Evolutionary conservation across 2,888 invertebrate species (phyloP).

Genomic region (Xylota sylvarum): DNA sequence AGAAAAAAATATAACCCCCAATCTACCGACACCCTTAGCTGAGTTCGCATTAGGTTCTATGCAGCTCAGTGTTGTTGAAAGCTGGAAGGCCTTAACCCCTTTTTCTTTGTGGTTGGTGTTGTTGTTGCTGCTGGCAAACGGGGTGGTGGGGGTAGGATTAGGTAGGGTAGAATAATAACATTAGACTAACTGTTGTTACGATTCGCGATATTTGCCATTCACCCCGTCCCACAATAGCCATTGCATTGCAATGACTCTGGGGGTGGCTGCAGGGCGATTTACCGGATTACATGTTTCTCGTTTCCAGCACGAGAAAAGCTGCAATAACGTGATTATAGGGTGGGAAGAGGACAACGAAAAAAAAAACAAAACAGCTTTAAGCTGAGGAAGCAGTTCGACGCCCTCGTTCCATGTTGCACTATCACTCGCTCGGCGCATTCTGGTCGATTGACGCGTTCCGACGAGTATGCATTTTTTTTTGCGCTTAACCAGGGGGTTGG

Average conservation of each 20-base stretch:
- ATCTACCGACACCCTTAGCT: conserved; percentile 35
- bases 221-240: conserved; percentile 17
- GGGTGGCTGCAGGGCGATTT: conserved; percentile 38
- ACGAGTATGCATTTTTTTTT: conserved; percentile 16
- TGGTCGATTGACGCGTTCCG: conserved; percentile 29
- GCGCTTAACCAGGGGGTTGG: not conserved
- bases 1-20: conserved; percentile 9
- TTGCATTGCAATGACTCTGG: conserved; percentile 40
- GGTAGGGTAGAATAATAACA: conserved; percentile 46
- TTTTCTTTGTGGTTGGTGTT: conserved; percentile 20
- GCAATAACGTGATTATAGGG: conserved; percentile 60
- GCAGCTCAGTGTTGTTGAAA: conserved; percentile 21
- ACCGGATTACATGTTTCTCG: conserved; percentile 52
- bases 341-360: not conserved
- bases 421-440: conserved; percentile 21
- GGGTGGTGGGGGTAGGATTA: conserved; percentile 25
- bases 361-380: conserved; percentile 51
- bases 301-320: conserved; percentile 49
- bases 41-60: conserved; percentile 25
- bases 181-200: conserved; percentile 46
- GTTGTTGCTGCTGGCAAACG: not conserved
- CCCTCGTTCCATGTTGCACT: conserved; percentile 61
- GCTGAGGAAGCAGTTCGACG: conserved; percentile 69
- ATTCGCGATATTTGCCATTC: conserved; percentile 34
- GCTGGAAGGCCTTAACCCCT: conserved; percentile 67